Evolutionary conservation across 1,140 invertebrate genomes (phyloP), one percentile per base, ranked within the genome.

Genomic region (Drosophila orena): DNA sequence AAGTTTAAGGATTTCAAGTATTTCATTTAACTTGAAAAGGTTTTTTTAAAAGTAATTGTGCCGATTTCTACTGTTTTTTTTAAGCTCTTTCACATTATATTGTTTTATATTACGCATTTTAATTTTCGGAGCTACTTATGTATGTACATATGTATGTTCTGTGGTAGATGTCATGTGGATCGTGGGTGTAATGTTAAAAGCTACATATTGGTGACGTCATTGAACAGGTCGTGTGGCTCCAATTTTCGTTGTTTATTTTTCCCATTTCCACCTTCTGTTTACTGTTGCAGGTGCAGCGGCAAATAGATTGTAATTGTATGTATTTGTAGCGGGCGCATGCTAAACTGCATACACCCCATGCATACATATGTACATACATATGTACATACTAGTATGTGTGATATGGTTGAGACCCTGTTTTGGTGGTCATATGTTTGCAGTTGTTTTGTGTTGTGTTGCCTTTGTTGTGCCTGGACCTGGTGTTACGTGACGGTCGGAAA

Each of bases 401-500:
- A 6, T 22, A 24, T 54, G 22, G 24, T n/a, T 34, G 38, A 17
- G 61, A 66, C 62, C 62, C 62, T 44, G 62, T 37, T 66, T 62
- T 66, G 35, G 34, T 62, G 62, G 62, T 66, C 58, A 66, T 62
- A 24, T 66, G 57, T 17, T 72, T 71, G 54, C 55, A 58, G 40
- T 50, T 47, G 50, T 55, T 62, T 62, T 62, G 59, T 62, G 24
- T 59, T 61, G 59, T 61, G 24, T 59, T 43, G 38, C 38, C 14
- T 27, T 43, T 49, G 44, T 30, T 54, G 40, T 53, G 15, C 44
- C 20, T 71, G 69, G 70, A 54, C 57, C 44, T 55, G 81, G 73
- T 47, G 81, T 81, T 86, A 86, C 81, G 81, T 86, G 81, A 86
- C 81, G 40, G 7, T 71, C 64, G 71, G 46, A 43, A 61, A 86